These are phyloP conservation scores for Drosophila borealis DNA, from an alignment of 2,888 invertebrate species.

Conservation along the genomic window DNA sequence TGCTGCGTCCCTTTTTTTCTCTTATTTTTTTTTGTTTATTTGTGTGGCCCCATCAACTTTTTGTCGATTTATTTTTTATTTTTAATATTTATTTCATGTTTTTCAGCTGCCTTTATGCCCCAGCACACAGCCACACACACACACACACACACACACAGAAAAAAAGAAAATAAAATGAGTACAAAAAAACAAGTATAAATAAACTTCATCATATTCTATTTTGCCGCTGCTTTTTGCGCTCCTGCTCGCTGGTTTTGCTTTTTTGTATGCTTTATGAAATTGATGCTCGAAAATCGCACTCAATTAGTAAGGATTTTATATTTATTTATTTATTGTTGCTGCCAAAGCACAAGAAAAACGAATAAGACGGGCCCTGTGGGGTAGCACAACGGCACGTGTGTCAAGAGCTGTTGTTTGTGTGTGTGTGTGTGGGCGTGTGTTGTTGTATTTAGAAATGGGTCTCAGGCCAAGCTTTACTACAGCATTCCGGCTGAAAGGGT, in stretches of 20 bases:
- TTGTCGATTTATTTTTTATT: conserved; percentile 52
- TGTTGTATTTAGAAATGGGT: conserved; percentile 10
- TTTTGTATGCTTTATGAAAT: conserved; percentile 76
- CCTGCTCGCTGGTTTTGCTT: conserved; percentile 18
- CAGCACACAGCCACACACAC: conserved; percentile 20
- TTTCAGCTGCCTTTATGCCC: conserved; percentile 56
- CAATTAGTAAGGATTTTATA: conserved; percentile 79
- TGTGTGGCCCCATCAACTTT: conserved; percentile 60
- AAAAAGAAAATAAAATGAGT: conserved; percentile 2
- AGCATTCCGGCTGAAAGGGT: conserved; percentile 64
- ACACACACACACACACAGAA: background rate
- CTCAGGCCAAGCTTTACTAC: conserved; percentile 32
- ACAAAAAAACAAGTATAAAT: conserved; percentile 32
- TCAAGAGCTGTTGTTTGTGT: conserved; percentile 30
- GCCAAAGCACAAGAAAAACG: conserved; percentile 38
- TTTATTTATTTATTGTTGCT: conserved; percentile 78
- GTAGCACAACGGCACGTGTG: conserved; percentile 54
- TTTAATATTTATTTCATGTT: conserved; percentile 71
- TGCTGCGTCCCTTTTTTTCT: conserved; percentile 58
- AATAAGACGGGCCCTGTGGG: conserved; percentile 3
- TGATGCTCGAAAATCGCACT: conserved; percentile 81
- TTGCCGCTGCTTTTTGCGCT: conserved; percentile 45
- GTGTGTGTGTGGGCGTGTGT: conserved; percentile 7
- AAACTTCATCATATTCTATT: conserved; percentile 66
- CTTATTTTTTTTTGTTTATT: conserved; percentile 23